A percentile compares a stretch with the other conserved stretches of the same genome.
Evolutionary conservation across 2,113 vertebrate genomes (phyloP).

Genomic region (Coregonus clupeaformis): DNA sequence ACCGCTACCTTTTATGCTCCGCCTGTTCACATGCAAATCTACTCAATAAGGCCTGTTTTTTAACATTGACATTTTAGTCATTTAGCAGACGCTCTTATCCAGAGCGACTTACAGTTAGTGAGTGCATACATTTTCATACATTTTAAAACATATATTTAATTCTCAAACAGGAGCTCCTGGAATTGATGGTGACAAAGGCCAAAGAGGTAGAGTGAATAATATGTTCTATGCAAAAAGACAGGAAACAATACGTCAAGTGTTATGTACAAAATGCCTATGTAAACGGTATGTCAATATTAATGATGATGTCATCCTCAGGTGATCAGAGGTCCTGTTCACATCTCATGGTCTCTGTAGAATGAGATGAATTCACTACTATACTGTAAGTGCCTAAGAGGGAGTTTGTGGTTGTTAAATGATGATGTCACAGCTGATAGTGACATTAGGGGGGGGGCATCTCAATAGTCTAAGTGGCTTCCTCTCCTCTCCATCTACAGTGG

Average conservation of each 20-base stretch:
- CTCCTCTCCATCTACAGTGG: too few species aligned
- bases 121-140: too few species aligned
- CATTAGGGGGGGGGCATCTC: slow-evolving; percentile 19
- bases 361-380: slow-evolving; percentile 47
- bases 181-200: slow-evolving; percentile 83
- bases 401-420: slow-evolving; percentile 53
- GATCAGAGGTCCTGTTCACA: slow-evolving; percentile 79
- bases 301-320: slow-evolving; percentile 69
- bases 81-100: too few species aligned
- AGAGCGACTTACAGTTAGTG: too few species aligned
- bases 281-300: neutral
- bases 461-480: neutral
- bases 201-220: slow-evolving; percentile 75
- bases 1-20: slow-evolving; percentile 64
- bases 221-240: too few species aligned
- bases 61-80: too few species aligned
- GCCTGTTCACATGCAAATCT: slow-evolving; percentile 73
- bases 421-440: slow-evolving; percentile 5
- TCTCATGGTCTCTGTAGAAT: slow-evolving; percentile 61
- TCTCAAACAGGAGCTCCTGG: slow-evolving; percentile 78
- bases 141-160: slow-evolving; percentile 23
- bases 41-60: slow-evolving; percentile 69
- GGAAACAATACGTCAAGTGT: too few species aligned
- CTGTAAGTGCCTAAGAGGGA: slow-evolving; percentile 30
- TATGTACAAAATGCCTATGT: too few species aligned